phyloP scores from a whole-genome alignment of 1,140 invertebrate species.

The Eupeodes corollae region DNA sequence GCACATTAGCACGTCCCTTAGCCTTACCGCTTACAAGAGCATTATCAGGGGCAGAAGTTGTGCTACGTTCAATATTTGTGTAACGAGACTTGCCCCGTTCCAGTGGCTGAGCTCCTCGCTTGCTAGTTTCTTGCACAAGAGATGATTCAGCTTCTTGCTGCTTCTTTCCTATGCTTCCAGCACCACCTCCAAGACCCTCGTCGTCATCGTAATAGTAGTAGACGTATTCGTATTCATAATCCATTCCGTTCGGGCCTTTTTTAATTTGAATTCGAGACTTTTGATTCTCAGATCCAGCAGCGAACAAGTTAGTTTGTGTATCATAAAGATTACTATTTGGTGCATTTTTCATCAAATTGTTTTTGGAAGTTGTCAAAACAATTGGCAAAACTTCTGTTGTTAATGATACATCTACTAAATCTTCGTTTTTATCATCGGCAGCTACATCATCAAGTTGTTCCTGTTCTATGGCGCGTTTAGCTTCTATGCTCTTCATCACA shows the following conservation, averaged over 20 bases:
- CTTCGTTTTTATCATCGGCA: conserved; percentile 4
- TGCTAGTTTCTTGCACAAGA: conserved; percentile 1
- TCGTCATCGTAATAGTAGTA: conserved; percentile 85
- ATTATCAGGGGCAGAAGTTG: conserved; percentile 37
- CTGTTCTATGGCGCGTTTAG: conserved; percentile 32
- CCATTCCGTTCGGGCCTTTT: conserved; percentile 79
- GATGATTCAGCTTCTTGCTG: conserved; percentile 11
- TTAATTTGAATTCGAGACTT: conserved; percentile 66
- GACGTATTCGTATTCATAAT: conserved; percentile 84
- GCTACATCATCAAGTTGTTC: conserved; percentile 28
- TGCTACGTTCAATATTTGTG: conserved; percentile 52
- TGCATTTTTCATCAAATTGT: conserved; percentile 12
- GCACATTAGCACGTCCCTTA: conserved; percentile 27
- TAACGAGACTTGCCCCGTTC: conserved; percentile 48
- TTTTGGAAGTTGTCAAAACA: conserved; percentile 13
- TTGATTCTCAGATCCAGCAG: conserved; percentile 37
- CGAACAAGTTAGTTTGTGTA: conserved; percentile 24
- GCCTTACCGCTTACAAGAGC: conserved; percentile 46
- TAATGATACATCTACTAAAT: background rate
- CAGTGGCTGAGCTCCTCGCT: conserved; percentile 12
- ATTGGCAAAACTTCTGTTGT: conserved; percentile 15
- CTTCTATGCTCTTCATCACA: conserved; percentile 37
- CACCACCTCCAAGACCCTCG: conserved; percentile 41
- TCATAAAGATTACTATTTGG: conserved; percentile 26
- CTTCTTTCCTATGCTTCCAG: conserved; percentile 3